Conservation (phyloP, 2,113 vertebrate species). For the Melierax canorus region DNA sequence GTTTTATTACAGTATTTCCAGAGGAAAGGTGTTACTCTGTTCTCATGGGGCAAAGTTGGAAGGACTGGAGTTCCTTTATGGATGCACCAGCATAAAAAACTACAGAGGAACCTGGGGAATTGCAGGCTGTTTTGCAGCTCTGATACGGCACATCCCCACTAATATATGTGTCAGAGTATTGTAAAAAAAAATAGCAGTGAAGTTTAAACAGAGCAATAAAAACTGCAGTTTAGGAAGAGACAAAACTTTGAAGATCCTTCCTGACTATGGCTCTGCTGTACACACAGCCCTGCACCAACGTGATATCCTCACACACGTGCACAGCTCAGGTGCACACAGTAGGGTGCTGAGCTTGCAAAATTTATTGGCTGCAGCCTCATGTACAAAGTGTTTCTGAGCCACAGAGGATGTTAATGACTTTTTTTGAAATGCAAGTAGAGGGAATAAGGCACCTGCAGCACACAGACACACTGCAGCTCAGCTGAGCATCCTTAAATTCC, state of each 20-base stretch:
- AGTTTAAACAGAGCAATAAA: constrained; percentile 62
- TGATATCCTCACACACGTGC: background rate
- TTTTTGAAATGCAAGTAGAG: background rate
- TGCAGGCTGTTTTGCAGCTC: constrained; percentile 56
- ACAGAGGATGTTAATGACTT: background rate
- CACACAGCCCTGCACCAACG: background rate
- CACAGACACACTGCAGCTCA: background rate
- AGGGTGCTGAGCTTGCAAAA: background rate
- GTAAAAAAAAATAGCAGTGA: constrained; percentile 51
- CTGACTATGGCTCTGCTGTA: background rate
- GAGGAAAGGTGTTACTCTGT: constrained; percentile 62
- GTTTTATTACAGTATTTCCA: constrained; percentile 70
- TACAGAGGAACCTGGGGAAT: constrained; percentile 64
- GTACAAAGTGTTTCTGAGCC: background rate
- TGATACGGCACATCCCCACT: constrained; percentile 21
- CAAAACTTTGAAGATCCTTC: constrained; percentile 38
- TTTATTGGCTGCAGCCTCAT: background rate
- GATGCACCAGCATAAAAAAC: constrained; percentile 29
- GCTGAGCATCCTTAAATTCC: background rate
- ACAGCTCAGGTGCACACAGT: background rate
- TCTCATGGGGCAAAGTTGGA: constrained; percentile 62
- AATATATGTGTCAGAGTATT: constrained; percentile 39
- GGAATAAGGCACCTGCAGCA: background rate
- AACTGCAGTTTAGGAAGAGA: constrained; percentile 49
- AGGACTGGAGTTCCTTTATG: constrained; percentile 62